These are phyloP conservation scores for Trachurus trachurus DNA, from an alignment of 2,797 vertebrate species.

Conservation along the genomic window DNA sequence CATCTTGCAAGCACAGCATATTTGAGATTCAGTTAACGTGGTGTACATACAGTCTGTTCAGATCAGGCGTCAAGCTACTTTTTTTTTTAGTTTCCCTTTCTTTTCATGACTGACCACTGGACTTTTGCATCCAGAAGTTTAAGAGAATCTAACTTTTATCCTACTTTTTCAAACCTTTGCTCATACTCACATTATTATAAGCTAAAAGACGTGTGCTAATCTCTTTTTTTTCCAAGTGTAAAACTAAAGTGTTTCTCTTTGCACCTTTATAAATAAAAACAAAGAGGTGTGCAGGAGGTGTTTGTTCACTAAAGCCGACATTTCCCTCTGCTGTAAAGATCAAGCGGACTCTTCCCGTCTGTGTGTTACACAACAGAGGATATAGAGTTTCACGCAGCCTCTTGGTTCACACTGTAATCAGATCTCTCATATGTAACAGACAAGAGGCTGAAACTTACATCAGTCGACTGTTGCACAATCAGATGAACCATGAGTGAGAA, in stretches of 20 bases:
- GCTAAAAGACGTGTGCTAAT: too few species aligned
- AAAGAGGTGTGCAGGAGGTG: not conserved
- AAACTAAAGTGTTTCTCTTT: not conserved
- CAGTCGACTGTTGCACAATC: conserved; percentile 1
- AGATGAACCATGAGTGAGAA: conserved; percentile 3
- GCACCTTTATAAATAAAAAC: not conserved
- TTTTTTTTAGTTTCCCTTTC: not conserved
- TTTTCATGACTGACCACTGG: not conserved
- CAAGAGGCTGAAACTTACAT: conserved; percentile 1
- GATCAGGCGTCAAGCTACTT: too few species aligned
- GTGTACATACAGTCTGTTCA: too few species aligned
- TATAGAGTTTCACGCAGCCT: conserved; percentile 58
- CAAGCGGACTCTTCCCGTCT: conserved; percentile 7
- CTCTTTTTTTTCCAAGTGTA: not conserved
- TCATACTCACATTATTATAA: too few species aligned
- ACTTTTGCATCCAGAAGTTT: not conserved
- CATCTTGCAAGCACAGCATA: not conserved
- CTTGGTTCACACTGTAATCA: conserved; percentile 57
- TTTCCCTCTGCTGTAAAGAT: conserved; percentile 13
- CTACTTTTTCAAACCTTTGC: not conserved
- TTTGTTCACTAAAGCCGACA: not conserved
- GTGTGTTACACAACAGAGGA: conserved; percentile 38
- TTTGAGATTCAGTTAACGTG: too few species aligned
- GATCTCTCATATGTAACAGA: conserved; percentile 38
- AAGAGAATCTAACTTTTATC: not conserved